Conservation (phyloP, 2,113 vertebrate species). For the Tachycineta bicolor region DNA sequence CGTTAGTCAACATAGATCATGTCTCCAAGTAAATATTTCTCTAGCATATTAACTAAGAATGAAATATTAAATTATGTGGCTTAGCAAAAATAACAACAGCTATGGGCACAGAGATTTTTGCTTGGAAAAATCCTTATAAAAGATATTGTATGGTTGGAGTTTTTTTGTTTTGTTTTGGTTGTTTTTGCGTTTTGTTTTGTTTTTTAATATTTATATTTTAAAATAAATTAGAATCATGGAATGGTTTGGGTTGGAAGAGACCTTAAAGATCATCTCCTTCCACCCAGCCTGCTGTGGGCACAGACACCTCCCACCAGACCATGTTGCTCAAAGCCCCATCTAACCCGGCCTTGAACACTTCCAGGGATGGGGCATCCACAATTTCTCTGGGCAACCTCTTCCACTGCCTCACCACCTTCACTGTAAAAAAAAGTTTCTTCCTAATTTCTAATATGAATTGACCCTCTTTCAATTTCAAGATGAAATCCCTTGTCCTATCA, state of each 20-base stretch:
- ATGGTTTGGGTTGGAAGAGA: background rate
- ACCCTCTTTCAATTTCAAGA: background rate
- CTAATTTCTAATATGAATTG: background rate
- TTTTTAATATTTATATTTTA: background rate
- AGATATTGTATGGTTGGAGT: background rate
- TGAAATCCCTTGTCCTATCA: background rate
- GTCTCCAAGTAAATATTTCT: conserved; percentile 56
- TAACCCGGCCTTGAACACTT: background rate
- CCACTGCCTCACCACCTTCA: background rate
- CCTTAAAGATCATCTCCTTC: background rate
- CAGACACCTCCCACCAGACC: fast-evolving
- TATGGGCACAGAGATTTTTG: background rate
- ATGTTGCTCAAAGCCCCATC: background rate
- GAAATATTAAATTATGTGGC: conserved; percentile 1
- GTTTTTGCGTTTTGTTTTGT: no score
- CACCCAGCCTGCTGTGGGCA: background rate
- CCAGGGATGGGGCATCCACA: background rate
- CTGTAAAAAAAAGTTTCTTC: background rate
- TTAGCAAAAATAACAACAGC: conserved; percentile 29
- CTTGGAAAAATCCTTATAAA: background rate
- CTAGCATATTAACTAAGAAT: background rate
- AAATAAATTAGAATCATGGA: background rate
- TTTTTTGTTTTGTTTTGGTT: background rate
- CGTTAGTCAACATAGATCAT: conserved; percentile 25
- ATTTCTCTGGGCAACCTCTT: background rate